Evolutionary conservation across 2,888 invertebrate genomes (phyloP), one percentile per base, ranked within the genome.

Genomic region (Coleophora flavipennella): DNA sequence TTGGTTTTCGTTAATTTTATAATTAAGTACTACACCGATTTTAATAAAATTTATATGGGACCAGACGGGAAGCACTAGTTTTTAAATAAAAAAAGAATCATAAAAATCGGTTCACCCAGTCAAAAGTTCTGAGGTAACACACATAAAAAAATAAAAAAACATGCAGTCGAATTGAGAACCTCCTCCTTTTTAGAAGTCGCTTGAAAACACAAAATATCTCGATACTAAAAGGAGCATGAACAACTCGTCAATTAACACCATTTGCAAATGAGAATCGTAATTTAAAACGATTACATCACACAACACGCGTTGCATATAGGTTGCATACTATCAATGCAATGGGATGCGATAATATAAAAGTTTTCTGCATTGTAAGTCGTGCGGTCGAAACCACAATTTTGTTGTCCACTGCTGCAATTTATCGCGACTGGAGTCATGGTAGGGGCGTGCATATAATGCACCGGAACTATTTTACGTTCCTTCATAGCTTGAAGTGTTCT

Each of bases 351-450:
- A n/a, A n/a, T 20, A 20, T 20, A 20, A 20, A 20, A 20, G 20
- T 20, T n/a, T n/a, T 20, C 47, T 55, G 67, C 61, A 59, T 54
- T 61, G 62, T 62, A 54, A 69, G 67, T 66, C 63, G 70, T 68
- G 72, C 70, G 72, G 73, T 76, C 77, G 76, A 75, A 78, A 75
- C 79, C 77, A 78, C 77, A 83, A 83, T 83, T 81, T 83, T 66
- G 78, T 71, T 77, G 83, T 83, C 83, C 73, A 73, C 66, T 72
- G 64, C 64, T 73, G 69, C 62, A 74, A 83, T 83, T 83, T 83
- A 83, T 81, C 68, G 71, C 66, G 51, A 50, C 63, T 72, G 67
- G 79, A 72, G 74, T 79, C 77, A 74, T 79, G 73, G 73, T 59
- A 71, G 73, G 79, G 81, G 81, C 83, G 81, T 81, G 72, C 78